Conservation (phyloP, 2,113 vertebrate species). For the Chascanopsetta lugubris region DNA sequence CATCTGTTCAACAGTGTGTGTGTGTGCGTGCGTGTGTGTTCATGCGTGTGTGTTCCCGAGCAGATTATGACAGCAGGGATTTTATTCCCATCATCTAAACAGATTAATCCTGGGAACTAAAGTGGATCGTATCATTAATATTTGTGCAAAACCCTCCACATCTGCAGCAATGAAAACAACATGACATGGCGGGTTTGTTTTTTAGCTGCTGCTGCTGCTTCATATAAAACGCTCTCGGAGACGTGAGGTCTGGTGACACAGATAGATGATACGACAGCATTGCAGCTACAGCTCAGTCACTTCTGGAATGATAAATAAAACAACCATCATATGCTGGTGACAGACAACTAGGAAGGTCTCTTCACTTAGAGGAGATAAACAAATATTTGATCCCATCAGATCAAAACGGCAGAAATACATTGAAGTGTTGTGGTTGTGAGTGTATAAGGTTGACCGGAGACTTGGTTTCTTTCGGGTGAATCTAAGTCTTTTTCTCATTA, state of each 20-base stretch:
- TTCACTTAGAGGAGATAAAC: not conserved
- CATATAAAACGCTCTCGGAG: not conserved
- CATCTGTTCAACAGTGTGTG: constrained; percentile 55
- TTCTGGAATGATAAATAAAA: not conserved
- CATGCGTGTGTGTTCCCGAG: constrained; percentile 32
- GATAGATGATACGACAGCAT: not conserved
- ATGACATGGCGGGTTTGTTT: constrained; percentile 12
- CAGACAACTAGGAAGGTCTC: not conserved
- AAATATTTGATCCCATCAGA: too few relatives aligned
- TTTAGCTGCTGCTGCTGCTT: constrained; percentile 32
- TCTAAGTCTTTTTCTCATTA: not conserved
- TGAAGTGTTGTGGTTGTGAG: constrained; percentile 7
- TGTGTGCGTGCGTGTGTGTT: too few relatives aligned
- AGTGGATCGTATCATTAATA: constrained; percentile 58
- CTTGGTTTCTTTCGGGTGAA: not conserved
- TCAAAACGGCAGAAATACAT: too few relatives aligned
- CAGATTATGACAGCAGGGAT: constrained; percentile 73
- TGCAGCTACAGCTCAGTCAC: not conserved
- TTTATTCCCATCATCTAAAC: constrained; percentile 65
- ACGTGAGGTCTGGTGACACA: constrained; percentile 4
- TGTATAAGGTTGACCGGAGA: constrained; percentile 15
- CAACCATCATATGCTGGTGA: constrained; percentile 13
- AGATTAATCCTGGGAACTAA: constrained; percentile 55
- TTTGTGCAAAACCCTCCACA: constrained; percentile 37
- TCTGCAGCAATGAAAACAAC: constrained; percentile 39